Evolutionary conservation across 2,113 vertebrate species (phyloP).

Genomic region (Gallinago jamesoni): DNA sequence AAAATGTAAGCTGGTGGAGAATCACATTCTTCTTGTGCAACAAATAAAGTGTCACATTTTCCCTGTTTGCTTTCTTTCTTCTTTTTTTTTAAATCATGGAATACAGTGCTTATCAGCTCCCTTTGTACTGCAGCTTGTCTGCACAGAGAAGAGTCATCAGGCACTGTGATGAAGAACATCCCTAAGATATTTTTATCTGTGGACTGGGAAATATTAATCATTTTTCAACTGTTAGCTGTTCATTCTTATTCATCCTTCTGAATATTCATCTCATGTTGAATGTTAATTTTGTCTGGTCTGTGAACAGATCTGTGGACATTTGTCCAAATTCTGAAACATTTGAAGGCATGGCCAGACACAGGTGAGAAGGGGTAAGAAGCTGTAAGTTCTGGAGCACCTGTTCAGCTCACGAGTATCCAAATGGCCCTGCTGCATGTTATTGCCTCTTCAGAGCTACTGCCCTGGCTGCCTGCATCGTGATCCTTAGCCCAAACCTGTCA

Average conservation of each 20-base stretch:
- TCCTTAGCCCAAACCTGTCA: neutral
- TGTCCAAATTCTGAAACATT: neutral
- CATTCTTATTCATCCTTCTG: neutral
- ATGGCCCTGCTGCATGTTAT: neutral
- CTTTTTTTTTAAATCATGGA: neutral
- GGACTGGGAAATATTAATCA: neutral
- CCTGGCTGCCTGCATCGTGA: neutral
- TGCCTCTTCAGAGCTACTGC: neutral
- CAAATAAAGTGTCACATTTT: neutral
- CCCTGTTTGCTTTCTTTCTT: neutral
- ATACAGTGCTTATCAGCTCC: constrained; percentile 6
- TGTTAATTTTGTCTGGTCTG: neutral
- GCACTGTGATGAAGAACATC: neutral
- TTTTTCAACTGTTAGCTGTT: neutral
- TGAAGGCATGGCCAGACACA: neutral
- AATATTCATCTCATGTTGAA: neutral
- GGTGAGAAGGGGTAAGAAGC: neutral
- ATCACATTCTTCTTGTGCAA: neutral
- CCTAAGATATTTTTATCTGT: constrained; percentile 19
- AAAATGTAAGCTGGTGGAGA: neutral
- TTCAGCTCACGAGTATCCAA: neutral
- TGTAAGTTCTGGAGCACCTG: neutral
- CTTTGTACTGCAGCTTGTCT: neutral
- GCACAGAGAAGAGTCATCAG: neutral
- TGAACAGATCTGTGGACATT: neutral